Evolutionary conservation across 1,140 invertebrate genomes (phyloP).

Genomic region (Micrasema longulum): DNA sequence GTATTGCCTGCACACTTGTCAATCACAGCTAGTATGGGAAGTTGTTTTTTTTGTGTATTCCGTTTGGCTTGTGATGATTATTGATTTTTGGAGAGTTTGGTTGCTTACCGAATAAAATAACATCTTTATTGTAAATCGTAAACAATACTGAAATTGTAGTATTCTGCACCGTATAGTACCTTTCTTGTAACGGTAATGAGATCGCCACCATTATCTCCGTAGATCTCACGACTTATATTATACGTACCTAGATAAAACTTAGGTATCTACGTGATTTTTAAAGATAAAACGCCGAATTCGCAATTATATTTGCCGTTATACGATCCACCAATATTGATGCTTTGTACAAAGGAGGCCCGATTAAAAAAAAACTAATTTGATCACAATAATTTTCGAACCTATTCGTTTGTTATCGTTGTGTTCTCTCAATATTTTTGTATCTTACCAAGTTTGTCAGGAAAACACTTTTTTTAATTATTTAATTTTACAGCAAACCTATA

Average conservation of each 20-base stretch:
- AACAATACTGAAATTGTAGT: no score
- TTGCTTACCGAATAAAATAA: slow-evolving; percentile 29
- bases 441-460: no score
- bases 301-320: slow-evolving; percentile 8
- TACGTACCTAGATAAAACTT: slow-evolving; percentile 17
- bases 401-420: no score
- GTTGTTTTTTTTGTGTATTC: not conserved
- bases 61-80: slow-evolving; percentile 27
- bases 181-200: slow-evolving; percentile 25
- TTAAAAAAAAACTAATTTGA: no score
- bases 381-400: no score
- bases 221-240: slow-evolving; percentile 27
- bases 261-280: not conserved
- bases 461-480: no score
- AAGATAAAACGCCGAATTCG: slow-evolving; percentile 23
- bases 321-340: not conserved
- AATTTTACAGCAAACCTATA: no score
- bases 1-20: slow-evolving; percentile 49
- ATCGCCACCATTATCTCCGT: slow-evolving; percentile 12
- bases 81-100: slow-evolving; percentile 40
- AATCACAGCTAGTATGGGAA: slow-evolving; percentile 46
- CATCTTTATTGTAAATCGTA: slow-evolving; percentile 38
- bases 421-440: no score
- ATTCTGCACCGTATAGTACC: not conserved
- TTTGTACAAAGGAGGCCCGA: no score